Conservation (phyloP, 2,113 vertebrate species). For the Acrocephalus kingi region DNA sequence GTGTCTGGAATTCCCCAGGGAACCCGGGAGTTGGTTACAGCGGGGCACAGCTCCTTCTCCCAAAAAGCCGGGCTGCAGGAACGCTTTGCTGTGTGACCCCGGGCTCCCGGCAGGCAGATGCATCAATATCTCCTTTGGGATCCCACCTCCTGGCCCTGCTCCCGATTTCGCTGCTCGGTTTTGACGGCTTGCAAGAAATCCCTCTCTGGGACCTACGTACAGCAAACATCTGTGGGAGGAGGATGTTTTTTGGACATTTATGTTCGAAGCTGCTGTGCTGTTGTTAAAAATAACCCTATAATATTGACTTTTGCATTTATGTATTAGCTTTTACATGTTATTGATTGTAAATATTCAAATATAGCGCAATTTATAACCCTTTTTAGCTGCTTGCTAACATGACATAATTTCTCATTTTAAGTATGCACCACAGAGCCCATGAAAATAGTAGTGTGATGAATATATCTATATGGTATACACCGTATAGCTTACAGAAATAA, state of each 20-base stretch:
- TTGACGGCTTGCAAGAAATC: not conserved
- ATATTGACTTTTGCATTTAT: not conserved
- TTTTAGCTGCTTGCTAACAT: not conserved
- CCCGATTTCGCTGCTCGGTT: fast-evolving
- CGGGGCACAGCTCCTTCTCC: fast-evolving
- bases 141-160: fast-evolving
- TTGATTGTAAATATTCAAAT: not conserved
- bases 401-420: not conserved
- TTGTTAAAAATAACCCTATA: not conserved
- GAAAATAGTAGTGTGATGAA: not conserved
- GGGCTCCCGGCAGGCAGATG: not conserved
- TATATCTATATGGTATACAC: not conserved
- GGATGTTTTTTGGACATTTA: not conserved
- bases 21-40: not conserved
- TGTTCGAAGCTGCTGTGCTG: not conserved
- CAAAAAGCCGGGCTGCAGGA: not conserved
- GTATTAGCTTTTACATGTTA: not conserved
- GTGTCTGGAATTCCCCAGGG: fast-evolving
- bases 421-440: not conserved
- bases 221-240: not conserved
- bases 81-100: fast-evolving
- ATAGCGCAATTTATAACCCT: not conserved
- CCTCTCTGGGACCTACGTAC: fast-evolving
- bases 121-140: too few relatives aligned
- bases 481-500: not conserved